Percentiles rank a stretch among this genome's conserved stretches.
These are phyloP conservation scores for Philereme vetulata DNA, from an alignment of 2,888 invertebrate species.

Conservation along the genomic window DNA sequence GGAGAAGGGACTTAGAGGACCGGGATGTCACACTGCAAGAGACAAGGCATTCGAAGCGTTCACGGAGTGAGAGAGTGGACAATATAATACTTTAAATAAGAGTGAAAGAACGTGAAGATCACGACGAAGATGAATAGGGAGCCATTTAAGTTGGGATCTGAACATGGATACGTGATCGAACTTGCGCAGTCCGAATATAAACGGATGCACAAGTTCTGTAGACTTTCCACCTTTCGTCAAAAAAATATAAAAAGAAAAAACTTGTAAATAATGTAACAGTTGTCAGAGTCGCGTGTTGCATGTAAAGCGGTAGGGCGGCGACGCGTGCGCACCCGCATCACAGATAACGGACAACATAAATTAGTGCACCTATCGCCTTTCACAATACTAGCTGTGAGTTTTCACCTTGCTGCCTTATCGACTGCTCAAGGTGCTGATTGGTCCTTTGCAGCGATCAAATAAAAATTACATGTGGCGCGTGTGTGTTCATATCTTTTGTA, in stretches of 20 bases:
- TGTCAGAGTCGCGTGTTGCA: constrained; percentile 72
- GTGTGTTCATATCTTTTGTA: constrained; percentile 37
- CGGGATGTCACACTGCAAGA: too few relatives aligned
- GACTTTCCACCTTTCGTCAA: constrained; percentile 18
- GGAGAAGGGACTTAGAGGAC: too few relatives aligned
- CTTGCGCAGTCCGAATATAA: too few relatives aligned
- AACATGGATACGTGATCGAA: too few relatives aligned
- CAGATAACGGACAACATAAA: constrained; percentile 79
- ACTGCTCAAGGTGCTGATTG: constrained; percentile 43
- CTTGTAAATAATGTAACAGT: constrained; percentile 53
- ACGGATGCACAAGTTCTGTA: too few relatives aligned
- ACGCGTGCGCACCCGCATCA: constrained; percentile 77
- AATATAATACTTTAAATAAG: too few relatives aligned
- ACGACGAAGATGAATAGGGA: too few relatives aligned
- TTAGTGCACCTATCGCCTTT: constrained; percentile 75
- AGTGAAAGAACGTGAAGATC: too few relatives aligned
- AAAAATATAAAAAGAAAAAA: constrained; percentile 15
- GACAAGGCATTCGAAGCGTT: too few relatives aligned
- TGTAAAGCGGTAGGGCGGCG: constrained; percentile 53
- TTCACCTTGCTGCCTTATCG: constrained; percentile 73
- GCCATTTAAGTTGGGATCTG: too few relatives aligned
- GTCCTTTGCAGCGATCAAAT: constrained; percentile 29
- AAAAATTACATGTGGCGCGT: constrained; percentile 6
- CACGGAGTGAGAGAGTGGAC: too few relatives aligned
- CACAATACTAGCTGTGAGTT: constrained; percentile 70